Evolutionary conservation across 2,888 invertebrate genomes (phyloP), one percentile per base, ranked within the genome.

Genomic region (Drosophila lacicola): DNA sequence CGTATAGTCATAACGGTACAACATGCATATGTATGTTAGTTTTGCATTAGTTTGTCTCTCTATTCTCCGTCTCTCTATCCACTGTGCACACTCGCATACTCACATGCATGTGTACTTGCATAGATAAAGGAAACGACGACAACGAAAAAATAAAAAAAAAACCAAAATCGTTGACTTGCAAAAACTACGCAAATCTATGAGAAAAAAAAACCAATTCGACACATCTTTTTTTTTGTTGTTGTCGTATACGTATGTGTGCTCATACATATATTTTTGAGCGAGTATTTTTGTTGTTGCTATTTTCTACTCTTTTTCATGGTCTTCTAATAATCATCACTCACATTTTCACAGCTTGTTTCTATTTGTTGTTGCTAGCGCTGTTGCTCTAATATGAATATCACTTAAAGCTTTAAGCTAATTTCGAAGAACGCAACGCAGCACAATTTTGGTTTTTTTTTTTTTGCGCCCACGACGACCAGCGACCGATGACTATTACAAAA

Each of bases 401-500:
- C 72, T 72, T 47, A 63, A 68, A 74, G 71, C 64, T 60, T 67
- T 56, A 74, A 66, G 61, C 71, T 62, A 67, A 75, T 71, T 70
- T 71, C 11, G 33, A 57, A 67, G 57, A 72, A 72, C 62, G 34
- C 41, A 61, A 53, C 17, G 53, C 62, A 72, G 46, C 72, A 73
- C 41, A 72, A 74, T 50, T 74, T 70, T 41, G 41, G 42, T 44
- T 55, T 46, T 63, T 44, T 61, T 56, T 63, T 54, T 60, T 62
- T 69, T 66, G 70, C 64, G 77, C 66, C 78, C 67, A 77, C 77
- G 64, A 74, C 70, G 70, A 64, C 70, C 70, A 74, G 77, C 66
- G 70, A 78, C 65, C 66, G 66, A 60, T 53, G 72, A 73, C 64
- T 76, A 63, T 64, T 47, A 37, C 39, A 45, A 45, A 60, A 63